Evolutionary conservation across 2,888 invertebrate species (phyloP).

Genomic region (Hirtodrosophila alboralis): DNA sequence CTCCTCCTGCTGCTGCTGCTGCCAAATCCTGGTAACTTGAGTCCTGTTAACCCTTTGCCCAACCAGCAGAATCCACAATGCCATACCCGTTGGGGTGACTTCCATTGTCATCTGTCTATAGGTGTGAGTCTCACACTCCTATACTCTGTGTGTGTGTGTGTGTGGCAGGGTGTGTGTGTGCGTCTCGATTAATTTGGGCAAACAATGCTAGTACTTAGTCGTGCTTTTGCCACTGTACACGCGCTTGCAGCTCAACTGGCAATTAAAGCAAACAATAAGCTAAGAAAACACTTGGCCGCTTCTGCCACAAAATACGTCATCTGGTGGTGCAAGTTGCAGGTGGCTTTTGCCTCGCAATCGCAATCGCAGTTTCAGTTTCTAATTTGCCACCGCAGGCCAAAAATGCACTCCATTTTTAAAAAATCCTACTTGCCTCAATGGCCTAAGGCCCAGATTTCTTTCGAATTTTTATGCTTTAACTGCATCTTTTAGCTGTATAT

Average conservation of each 20-base stretch:
- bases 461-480: background rate
- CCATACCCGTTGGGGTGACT: constrained; percentile 44
- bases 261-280: constrained; percentile 74
- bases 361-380: background rate
- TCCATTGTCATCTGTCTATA: constrained; percentile 45
- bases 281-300: constrained; percentile 65
- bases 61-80: constrained; percentile 41
- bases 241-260: constrained; percentile 67
- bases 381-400: constrained; percentile 7
- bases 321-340: constrained; percentile 38
- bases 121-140: background rate
- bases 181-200: constrained; percentile 62
- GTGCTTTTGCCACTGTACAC: constrained; percentile 27
- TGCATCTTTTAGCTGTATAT: background rate
- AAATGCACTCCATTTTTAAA: too few species aligned
- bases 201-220: constrained; percentile 53
- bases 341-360: constrained; percentile 8
- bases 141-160: constrained; percentile 1
- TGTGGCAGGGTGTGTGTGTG: constrained; percentile 14
- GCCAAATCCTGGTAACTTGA: constrained; percentile 60
- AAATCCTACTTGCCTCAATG: constrained; percentile 2
- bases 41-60: constrained; percentile 60
- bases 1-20: too few species aligned
- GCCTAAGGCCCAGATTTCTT: constrained; percentile 1
- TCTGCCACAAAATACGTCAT: constrained; percentile 29